Evolutionary conservation across 2,797 vertebrate genomes (phyloP).

Genomic region (Propithecus deckenii): DNA sequence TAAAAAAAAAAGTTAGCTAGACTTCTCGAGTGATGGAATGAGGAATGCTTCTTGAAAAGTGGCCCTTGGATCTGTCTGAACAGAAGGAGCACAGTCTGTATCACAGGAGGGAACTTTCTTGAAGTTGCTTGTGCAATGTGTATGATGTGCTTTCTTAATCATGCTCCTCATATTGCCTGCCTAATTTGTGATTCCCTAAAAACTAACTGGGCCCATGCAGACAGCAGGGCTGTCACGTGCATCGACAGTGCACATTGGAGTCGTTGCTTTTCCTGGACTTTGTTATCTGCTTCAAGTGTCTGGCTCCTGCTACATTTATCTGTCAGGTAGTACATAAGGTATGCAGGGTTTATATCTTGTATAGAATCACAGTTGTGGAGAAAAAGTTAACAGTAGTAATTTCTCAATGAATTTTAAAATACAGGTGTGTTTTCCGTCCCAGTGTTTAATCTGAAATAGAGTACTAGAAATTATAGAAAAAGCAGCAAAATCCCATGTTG

Average conservation of each 20-base stretch:
- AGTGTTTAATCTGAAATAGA: background rate
- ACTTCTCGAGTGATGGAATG: background rate
- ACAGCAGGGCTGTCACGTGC: background rate
- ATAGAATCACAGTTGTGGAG: background rate
- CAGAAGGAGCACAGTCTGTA: background rate
- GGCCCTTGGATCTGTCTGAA: background rate
- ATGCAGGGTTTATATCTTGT: background rate
- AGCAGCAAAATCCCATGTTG: background rate
- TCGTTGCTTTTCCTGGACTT: background rate
- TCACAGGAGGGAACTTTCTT: background rate
- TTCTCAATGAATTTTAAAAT: slow-evolving; percentile 18
- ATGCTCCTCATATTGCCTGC: background rate
- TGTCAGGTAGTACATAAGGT: background rate
- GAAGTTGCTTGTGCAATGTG: background rate
- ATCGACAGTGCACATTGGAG: background rate
- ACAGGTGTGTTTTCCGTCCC: background rate
- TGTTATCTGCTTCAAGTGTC: background rate
- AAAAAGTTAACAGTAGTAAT: background rate
- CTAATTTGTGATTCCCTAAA: background rate
- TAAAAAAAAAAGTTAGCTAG: background rate
- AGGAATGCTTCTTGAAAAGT: background rate
- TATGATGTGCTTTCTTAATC: background rate
- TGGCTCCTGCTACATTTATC: background rate
- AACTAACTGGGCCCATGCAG: background rate
- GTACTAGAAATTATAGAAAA: background rate